Evolutionary conservation across 2,888 invertebrate species (phyloP).

Genomic region (Eupithecia tripunctaria): DNA sequence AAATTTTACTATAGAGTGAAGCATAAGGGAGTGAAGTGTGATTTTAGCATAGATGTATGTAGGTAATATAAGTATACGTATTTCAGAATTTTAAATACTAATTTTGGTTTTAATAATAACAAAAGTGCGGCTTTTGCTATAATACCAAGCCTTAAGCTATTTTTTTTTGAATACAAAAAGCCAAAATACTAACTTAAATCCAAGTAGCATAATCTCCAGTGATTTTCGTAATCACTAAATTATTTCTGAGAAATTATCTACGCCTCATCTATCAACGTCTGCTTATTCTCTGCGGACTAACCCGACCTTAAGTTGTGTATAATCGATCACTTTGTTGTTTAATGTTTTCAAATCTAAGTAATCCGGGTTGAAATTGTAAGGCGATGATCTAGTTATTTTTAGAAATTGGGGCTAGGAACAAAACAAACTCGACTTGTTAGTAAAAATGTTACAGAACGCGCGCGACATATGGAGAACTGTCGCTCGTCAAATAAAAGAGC

Average conservation of each 20-base stretch:
- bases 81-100: no score
- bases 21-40: no score
- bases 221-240: slow-evolving; percentile 21
- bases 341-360: neutral
- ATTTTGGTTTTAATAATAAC: no score
- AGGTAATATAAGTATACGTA: no score
- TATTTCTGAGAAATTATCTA: slow-evolving; percentile 23
- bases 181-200: neutral
- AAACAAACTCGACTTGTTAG: neutral
- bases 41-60: no score
- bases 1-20: no score
- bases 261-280: slow-evolving; percentile 40
- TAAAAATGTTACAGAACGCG: no score
- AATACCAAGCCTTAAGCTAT: no score
- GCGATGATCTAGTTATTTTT: neutral
- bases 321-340: slow-evolving; percentile 25
- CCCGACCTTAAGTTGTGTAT: slow-evolving; percentile 23
- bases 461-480: no score
- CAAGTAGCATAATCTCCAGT: slow-evolving; percentile 7
- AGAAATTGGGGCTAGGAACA: neutral
- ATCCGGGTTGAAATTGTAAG: neutral
- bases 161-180: no score
- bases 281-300: slow-evolving; percentile 28
- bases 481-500: no score
- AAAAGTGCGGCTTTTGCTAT: no score